Evolutionary conservation across 2,888 invertebrate genomes (phyloP).

Genomic region (Maniola hyperantus): DNA sequence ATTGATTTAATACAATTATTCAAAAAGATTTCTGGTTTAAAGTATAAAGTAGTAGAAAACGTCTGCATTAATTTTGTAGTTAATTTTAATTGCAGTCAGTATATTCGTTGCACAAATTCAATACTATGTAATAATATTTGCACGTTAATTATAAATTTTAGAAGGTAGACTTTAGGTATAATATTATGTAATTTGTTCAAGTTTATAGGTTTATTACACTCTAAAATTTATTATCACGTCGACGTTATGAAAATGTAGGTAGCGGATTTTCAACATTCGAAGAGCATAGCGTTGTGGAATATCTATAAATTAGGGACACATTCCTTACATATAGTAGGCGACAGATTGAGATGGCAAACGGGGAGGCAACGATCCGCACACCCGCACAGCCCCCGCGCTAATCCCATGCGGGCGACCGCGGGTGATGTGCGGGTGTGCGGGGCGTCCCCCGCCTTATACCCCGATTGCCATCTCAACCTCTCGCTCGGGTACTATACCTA

Average conservation of each 20-base stretch:
- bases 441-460: no score
- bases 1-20: not conserved
- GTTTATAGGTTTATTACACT: not conserved
- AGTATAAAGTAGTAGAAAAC: no score
- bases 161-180: not conserved
- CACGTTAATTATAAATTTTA: not conserved
- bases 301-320: slow-evolving; percentile 17
- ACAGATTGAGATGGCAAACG: no score
- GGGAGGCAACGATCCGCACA: no score
- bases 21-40: not conserved
- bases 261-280: slow-evolving; percentile 10
- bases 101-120: not conserved
- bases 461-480: no score
- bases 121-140: not conserved
- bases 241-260: not conserved
- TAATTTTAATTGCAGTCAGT: not conserved
- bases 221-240: not conserved
- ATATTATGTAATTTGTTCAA: not conserved
- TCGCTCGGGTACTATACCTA: no score
- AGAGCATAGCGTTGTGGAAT: not conserved
- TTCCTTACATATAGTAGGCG: not conserved
- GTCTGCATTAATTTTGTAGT: not conserved
- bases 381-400: no score
- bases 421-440: no score
- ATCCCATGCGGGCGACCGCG: no score